Conservation (phyloP, 2,888 invertebrate genomes). For the Perithous albicinctus region DNA sequence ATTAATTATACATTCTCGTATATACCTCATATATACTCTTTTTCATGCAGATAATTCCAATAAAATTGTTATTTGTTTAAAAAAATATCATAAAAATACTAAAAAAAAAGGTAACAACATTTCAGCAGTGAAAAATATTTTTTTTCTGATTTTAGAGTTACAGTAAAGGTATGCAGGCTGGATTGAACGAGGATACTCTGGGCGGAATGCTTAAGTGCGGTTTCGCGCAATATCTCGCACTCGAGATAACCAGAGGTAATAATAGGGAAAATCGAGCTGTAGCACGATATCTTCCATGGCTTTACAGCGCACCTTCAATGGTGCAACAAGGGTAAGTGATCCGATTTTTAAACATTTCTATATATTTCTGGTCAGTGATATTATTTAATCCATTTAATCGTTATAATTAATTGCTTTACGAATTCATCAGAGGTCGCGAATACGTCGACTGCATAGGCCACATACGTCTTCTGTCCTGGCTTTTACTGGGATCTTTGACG, state of each 20-base stretch:
- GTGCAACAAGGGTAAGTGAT: constrained; percentile 91
- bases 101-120: no score
- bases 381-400: neutral
- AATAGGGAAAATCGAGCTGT: constrained; percentile 93
- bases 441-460: constrained; percentile 98
- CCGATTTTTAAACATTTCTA: neutral
- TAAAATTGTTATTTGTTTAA: no score
- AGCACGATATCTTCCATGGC: constrained; percentile 94
- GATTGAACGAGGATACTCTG: constrained; percentile 97
- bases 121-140: no score
- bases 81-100: no score
- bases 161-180: constrained; percentile 89
- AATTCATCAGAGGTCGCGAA: constrained; percentile 91
- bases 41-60: no score
- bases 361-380: neutral
- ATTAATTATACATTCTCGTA: no score
- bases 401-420: constrained; percentile 69
- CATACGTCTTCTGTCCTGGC: constrained; percentile 97
- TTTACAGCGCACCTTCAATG: constrained; percentile 92
- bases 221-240: constrained; percentile 95
- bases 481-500: constrained; percentile 97
- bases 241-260: constrained; percentile 96
- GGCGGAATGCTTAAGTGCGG: constrained; percentile 98
- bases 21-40: no score
- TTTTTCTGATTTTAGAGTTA: constrained; percentile 86